Evolutionary conservation across 2,113 vertebrate species (phyloP), one percentile per base, ranked within the genome.

Genomic region (Chinchilla lanigera): DNA sequence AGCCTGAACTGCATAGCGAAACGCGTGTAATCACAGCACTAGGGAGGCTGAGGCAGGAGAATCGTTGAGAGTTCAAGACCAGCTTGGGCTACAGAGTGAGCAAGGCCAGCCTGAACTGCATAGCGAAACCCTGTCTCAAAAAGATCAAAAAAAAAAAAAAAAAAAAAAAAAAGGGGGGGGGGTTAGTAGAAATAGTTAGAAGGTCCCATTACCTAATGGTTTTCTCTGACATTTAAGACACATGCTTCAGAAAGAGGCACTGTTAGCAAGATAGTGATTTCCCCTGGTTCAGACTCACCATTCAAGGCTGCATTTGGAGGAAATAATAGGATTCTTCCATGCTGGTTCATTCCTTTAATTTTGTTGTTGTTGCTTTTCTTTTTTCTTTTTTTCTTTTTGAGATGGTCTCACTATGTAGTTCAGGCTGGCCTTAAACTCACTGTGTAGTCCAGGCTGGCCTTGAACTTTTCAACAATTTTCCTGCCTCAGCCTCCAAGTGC

Each of bases 241-340:
- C 13, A 52, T 67, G 19, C 35, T 89, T 2, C 12, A 78, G 47
- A 80, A 91, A 86, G 50, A 92, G 11, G 13, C 12, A 33, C 60
- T 78, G 1, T 85, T 56, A 71, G 35, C 65, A 63, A 41, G n/a
- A 86, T 77, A 44, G n/a, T 10, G 50, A n/a, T 89, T 97, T 95
- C 61, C 33, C 84, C 7, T 93, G 26, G 10, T 84, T 60, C 35
- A 89, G 2, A 92, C 56, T 89, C 41, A 69, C n/a, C 52, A 69
- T 54, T 85, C 50, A 94, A 81, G 73, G 22, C 47, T 89, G 44
- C 56, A 75, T 90, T 84, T 96, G 71, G 38, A 92, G 47, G 69
- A 88, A 92, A 54, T 52, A 54, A 41, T 33, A 83, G 54, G 26
- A 38, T 92, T 96, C 84, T 87, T 96, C 61, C 41, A 73, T 61